Evolutionary conservation across 2,113 vertebrate species (phyloP), one percentile per base, ranked within the genome.

Genomic region (Nycticorax nycticorax): DNA sequence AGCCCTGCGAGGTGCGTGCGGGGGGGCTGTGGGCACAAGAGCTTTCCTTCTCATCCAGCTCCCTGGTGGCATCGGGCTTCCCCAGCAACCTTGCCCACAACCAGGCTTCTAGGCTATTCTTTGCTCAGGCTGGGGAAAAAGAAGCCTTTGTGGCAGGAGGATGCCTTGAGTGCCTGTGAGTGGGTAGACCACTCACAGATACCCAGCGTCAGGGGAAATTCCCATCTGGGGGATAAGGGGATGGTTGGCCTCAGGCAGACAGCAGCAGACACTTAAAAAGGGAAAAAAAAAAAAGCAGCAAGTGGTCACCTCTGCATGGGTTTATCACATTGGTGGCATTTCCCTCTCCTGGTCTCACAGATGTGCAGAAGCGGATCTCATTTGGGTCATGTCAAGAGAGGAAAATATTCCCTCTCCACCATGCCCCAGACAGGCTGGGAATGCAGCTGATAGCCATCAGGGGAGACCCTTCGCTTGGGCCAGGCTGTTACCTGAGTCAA

Each of bases 351-450:
- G 14, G 5, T 32, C 19, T 55, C 68, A 47, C 87, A 96, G 97
- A 16, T 1, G 14, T 16, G 3, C 28, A n/a, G 43, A 72, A 88
- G 22, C 63, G 5, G 20, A 85, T 98, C 12, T 82, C 79, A 1
- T 99, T 99, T 43, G 98, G 99, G 45, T 98, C 98, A 28, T 67
- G 89, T 22, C 98, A 98, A 50, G 95, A 98, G 1, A 86, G 98
- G 90, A 98, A 90, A 72, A 27, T 98, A 23, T 98, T 99, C 59
- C 99, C 99, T 1, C 9, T 43, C 23, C 10, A 96, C 52, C 56
- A 74, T 0, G 95, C 98, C 9, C 90, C 97, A 4, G 96, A 98
- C 94, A 95, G 98, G 21, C 39, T 98, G 91, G 98, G 98, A 2
- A 98, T 97, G 76, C 81, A 97, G 64, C 43, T 93, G 72, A 7